phyloP scores from a whole-genome alignment of 2,113 vertebrate species.

The Bos taurus region DNA sequence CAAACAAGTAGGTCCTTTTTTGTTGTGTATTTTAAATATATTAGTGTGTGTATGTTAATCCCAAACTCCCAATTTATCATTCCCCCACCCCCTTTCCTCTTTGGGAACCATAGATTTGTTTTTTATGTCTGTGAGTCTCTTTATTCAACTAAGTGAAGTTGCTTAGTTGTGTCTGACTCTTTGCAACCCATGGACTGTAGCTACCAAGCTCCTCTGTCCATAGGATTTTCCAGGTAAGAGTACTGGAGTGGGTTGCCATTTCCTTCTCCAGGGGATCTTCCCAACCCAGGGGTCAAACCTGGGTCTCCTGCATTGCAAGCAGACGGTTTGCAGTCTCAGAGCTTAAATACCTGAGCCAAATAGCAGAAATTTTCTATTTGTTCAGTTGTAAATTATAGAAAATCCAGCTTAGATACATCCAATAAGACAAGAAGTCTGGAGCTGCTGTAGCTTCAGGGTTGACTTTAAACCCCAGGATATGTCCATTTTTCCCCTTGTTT shows the following conservation, averaged over 20 bases:
- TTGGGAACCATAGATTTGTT: not conserved
- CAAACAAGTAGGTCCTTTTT: not conserved
- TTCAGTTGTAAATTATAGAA: not conserved
- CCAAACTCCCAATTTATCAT: not conserved
- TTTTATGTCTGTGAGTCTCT: not conserved
- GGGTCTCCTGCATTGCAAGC: too few relatives aligned
- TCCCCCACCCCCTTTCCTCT: not conserved
- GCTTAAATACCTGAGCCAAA: not conserved
- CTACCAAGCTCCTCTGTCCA: too few relatives aligned
- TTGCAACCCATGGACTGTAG: too few relatives aligned
- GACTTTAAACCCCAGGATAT: not conserved
- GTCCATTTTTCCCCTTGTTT: not conserved
- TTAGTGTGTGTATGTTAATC: not conserved
- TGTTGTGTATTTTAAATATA: not conserved
- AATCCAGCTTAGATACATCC: not conserved
- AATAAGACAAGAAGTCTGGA: not conserved
- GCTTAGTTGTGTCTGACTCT: too few relatives aligned
- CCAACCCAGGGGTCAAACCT: too few relatives aligned
- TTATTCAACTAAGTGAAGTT: not conserved
- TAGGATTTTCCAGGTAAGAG: too few relatives aligned
- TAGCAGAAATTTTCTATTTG: not conserved
- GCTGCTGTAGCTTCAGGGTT: not conserved
- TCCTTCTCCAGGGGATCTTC: too few relatives aligned
- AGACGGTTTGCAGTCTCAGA: too few relatives aligned
- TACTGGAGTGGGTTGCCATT: too few relatives aligned